Evolutionary conservation across 2,888 invertebrate genomes (phyloP), one percentile per base, ranked within the genome.

Genomic region (Tridacna crocea): DNA sequence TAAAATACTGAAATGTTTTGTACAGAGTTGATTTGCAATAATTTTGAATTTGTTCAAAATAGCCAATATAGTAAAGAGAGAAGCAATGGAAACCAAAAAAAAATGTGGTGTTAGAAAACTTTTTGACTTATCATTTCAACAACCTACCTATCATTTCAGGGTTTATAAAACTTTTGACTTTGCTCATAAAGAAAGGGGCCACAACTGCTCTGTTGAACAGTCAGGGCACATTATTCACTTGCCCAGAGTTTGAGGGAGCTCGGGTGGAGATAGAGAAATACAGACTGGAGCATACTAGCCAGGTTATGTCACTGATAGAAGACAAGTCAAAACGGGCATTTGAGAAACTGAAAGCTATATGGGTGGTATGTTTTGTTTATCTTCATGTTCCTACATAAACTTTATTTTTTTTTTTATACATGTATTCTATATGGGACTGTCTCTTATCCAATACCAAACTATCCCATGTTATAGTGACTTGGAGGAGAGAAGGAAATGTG

Each of bases 201-300:
- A 91, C 93, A 0, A 91, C 93, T 24, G 88, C 93, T 0, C 76
- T 93, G 2, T 78, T 93, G 68, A 89, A 92, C 63, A 36, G 61
- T 0, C 80, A 80, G 19, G 93, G 93, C 4, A 68, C 84, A 24
- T 86, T 93, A 70, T 91, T 92, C 76, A 87, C 88, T 10, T 91
- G 91, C 26, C 85, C 89, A 0, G 91, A 91, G 74, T 93, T 82
- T 82, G 91, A 92, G 58, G 93, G 93, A 10, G 91, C 92, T 3
- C 89, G 92, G 72, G 88, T 90, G 17, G 85, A 91, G 72, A 91
- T 93, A 6, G 92, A 92, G 73, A 74, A 84, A 0, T 88, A 89
- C 22, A 79, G 93, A 72, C 84, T 90, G 47, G 80, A 82, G 48
- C 92, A 93, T 83, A 91, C 91, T 6, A 79, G 84, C 19, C 85